Evolutionary conservation across 2,113 vertebrate genomes (phyloP).

Genomic region (Cygnus buccinator): DNA sequence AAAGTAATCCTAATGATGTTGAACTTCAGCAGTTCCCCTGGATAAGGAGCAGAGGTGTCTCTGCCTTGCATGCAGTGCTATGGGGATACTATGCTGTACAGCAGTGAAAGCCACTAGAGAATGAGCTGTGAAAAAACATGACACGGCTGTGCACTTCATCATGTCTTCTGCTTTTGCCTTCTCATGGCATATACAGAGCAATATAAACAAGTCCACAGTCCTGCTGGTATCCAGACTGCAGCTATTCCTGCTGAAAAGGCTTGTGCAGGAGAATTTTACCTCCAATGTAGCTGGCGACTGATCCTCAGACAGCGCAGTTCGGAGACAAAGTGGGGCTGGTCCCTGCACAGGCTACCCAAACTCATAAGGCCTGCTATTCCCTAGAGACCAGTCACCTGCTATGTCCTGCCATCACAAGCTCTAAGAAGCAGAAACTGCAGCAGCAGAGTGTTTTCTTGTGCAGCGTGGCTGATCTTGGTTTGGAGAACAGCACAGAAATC

Average conservation of each 20-base stretch:
- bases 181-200: not conserved
- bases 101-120: not conserved
- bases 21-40: not conserved
- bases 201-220: not conserved
- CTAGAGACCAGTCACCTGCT: not conserved
- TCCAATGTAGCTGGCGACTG: not conserved
- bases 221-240: not conserved
- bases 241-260: not conserved
- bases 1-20: not conserved
- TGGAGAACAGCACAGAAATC: not conserved
- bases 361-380: not conserved
- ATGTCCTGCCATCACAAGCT: not conserved
- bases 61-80: not conserved
- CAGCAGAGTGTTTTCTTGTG: not conserved
- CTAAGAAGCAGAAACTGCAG: not conserved
- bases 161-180: not conserved
- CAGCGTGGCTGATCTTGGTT: rapidly evolving
- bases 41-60: not conserved
- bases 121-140: not conserved
- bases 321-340: not conserved
- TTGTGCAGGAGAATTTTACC: not conserved
- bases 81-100: too few relatives aligned
- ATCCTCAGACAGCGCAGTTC: not conserved
- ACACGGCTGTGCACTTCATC: not conserved
- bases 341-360: not conserved